Percentiles rank a stretch among this genome's conserved stretches.
Conservation (phyloP, 2,113 vertebrate species). For the Felis chaus region DNA sequence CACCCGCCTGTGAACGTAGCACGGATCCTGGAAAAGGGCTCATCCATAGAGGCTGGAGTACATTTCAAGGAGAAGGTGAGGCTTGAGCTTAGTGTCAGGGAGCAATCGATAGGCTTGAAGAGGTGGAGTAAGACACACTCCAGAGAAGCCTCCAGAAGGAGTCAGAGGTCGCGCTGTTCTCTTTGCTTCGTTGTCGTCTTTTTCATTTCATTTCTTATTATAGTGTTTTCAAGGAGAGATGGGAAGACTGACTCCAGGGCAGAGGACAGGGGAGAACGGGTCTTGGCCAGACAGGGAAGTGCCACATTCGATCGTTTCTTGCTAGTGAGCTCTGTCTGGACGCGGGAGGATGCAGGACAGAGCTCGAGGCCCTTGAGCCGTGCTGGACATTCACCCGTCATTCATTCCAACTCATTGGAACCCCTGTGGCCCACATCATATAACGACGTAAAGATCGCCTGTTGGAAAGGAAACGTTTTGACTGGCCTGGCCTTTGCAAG, state of each 20-base stretch:
- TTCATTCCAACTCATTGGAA: neutral
- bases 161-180: neutral
- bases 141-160: constrained; percentile 1
- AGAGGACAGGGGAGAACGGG: neutral
- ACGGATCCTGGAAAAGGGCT: neutral
- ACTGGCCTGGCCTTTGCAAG: neutral
- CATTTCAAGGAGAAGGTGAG: neutral
- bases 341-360: neutral
- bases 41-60: neutral
- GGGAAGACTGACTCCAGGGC: neutral
- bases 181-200: neutral
- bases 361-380: neutral
- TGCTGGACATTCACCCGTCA: accelerated
- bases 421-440: neutral
- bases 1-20: neutral
- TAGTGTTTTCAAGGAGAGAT: neutral
- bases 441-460: neutral
- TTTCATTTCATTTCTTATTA: constrained; percentile 1
- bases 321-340: neutral
- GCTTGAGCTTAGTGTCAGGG: neutral
- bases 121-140: neutral
- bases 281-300: neutral
- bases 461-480: neutral
- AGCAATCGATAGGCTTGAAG: neutral
- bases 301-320: neutral